Percentiles rank a stretch among this genome's conserved stretches.
These are phyloP conservation scores for Perca schrenkii DNA, from an alignment of 2,113 vertebrate genomes.

Conservation along the genomic window DNA sequence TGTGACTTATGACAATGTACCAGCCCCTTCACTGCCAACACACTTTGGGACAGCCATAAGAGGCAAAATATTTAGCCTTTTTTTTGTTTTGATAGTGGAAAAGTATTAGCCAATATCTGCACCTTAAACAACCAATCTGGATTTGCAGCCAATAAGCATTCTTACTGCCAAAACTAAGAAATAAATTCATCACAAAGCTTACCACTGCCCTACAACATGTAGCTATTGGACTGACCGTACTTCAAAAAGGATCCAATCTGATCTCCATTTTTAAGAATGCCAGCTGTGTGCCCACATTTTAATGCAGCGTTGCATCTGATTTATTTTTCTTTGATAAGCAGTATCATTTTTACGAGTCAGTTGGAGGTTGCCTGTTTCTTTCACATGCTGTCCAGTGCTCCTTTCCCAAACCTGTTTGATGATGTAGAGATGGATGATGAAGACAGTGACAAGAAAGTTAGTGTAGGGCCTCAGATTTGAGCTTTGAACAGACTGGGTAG, in stretches of 20 bases:
- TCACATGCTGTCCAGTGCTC: conserved; percentile 20
- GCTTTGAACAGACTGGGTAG: conserved; percentile 3
- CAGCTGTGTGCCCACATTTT: not conserved
- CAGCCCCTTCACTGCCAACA: conserved; percentile 79
- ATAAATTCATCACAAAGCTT: conserved; percentile 38
- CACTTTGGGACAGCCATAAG: not conserved
- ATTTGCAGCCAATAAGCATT: conserved; percentile 1
- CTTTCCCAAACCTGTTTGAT: conserved; percentile 27
- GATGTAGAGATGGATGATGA: conserved; percentile 2
- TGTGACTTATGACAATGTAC: conserved; percentile 61
- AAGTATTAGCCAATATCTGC: not conserved
- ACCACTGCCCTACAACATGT: conserved; percentile 76
- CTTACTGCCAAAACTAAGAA: conserved; percentile 58
- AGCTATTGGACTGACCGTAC: conserved; percentile 16
- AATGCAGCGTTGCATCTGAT: conserved; percentile 6
- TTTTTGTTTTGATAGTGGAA: not conserved
- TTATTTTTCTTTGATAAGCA: not conserved
- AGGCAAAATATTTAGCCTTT: not conserved
- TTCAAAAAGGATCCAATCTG: conserved; percentile 13
- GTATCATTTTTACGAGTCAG: conserved; percentile 3
- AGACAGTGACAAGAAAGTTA: conserved; percentile 2
- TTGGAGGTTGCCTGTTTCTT: conserved; percentile 29
- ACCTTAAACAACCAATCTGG: conserved; percentile 1
- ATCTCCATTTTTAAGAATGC: conserved; percentile 17
- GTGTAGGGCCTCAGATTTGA: conserved; percentile 8